Evolutionary conservation across 1,140 invertebrate species (phyloP), one percentile per base, ranked within the genome.

Genomic region (Drosophila nebulosa): DNA sequence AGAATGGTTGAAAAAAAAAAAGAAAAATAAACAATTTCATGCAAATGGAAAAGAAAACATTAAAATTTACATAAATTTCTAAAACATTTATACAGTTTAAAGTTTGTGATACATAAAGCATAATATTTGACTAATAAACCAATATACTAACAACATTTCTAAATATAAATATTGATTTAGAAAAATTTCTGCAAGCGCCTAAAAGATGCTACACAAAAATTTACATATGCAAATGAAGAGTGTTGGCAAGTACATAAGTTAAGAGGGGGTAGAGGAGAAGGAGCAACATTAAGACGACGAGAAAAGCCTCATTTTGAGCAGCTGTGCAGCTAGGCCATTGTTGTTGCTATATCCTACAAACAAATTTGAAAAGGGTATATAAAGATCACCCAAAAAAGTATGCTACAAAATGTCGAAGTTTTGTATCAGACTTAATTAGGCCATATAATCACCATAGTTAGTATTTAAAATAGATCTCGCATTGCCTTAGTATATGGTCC

Each of bases 61-160:
- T 18, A 4, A 16, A 26, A 39, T 59, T 59, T 26, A 26, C 36
- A 59, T 27, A 10, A 27, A 26, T 42, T 59, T 42, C 3, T 7
- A 22, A 59, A 59, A 59, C 35, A 46, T 46, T 59, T 59, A 39
- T 46, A 14, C 57, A 46, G 57, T 36, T 59, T 59, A 46, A 59
- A 59, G 36, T 59, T 59, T 42, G 9, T 46, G 16, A 21, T 46
- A 46, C 39, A 46, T 46, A 46, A 46, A 46, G 26, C 14, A 55
- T 18, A 30, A 27, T 26, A 26, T 53, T 30, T 30, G 16, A 30
- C 24, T 26, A 59, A 42, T 59, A 16, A 39, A 24, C 35, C 22
- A 59, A 59, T 36, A 39, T n/a, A 14, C 32, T n/a, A 24, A 59
- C n/a, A 42, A 42, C n/a, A 24, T 18, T 42, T 12, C 9, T 32